Evolutionary conservation across 2,113 vertebrate species (phyloP).

Genomic region (Sterrhoptilus dennistouni): DNA sequence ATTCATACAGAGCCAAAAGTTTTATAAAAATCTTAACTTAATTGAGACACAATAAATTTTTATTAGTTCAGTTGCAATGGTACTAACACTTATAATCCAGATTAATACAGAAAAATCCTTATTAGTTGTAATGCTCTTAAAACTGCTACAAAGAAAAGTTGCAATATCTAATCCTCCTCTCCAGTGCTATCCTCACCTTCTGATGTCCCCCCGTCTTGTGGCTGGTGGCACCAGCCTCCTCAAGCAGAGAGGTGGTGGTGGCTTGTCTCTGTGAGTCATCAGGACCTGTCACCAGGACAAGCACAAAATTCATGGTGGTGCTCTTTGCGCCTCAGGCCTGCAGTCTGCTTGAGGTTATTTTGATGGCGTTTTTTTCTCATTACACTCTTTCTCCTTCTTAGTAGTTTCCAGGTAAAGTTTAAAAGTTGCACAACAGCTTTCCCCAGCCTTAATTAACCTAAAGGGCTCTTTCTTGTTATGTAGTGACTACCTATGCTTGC

Average conservation of each 20-base stretch:
- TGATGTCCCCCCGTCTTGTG: background rate
- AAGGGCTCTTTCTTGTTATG: background rate
- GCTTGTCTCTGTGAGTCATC: background rate
- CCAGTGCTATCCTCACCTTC: background rate
- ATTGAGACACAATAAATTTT: background rate
- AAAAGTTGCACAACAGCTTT: background rate
- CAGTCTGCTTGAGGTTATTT: background rate
- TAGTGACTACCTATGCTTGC: background rate
- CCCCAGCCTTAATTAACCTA: background rate
- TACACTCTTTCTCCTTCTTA: background rate
- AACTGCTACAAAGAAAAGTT: background rate
- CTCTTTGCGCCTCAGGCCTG: background rate
- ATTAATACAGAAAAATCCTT: background rate
- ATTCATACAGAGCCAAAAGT: background rate
- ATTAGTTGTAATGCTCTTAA: background rate
- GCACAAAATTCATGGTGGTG: background rate
- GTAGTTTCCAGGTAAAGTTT: background rate
- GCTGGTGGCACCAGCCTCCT: background rate
- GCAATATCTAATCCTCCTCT: background rate
- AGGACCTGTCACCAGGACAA: background rate
- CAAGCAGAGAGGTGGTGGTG: background rate
- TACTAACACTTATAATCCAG: background rate
- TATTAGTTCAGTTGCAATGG: background rate
- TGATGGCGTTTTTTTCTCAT: background rate
- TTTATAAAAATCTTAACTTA: background rate